Base-by-base conservation (phyloP, 2,888 invertebrate species). In the Eulithis prunata region DNA sequence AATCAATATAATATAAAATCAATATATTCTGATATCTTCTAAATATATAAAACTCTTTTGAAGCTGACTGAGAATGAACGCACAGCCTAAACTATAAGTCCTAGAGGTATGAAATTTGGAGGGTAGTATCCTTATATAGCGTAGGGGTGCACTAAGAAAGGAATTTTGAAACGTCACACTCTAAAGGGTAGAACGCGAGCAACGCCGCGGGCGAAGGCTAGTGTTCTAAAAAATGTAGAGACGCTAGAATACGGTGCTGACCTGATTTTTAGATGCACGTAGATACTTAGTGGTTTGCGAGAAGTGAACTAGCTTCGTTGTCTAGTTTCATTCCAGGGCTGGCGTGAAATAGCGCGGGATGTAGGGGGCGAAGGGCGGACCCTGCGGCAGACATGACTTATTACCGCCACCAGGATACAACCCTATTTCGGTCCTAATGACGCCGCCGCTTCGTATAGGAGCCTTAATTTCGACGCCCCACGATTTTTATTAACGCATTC, bases 361-460 rank as follows among this genome's bases (percentile, higher is more conserved):
- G 79, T 57, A 75, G 74, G 74, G 80, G 77, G 77, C 74, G 78
- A 74, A 78, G 82, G 81, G 82, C 77, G 82, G 81, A 84, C 84
- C 85, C 90, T 91, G 90, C 85, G 86, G 84, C 87, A 87, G 92
- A 92, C 92, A 92, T 91, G 91, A 92, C 91, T 91, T 92, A 92
- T 92, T 90, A 88, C 89, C 79, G 86, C 87, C 87, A 86, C 88
- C 88, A 89, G 88, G 89, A 92, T 89, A 91, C 91, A 91, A 91
- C 91, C 92, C 91, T 89, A 91, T 90, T 91, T 86, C 86, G 86
- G 84, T 81, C 90, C 89, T 91, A 93, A 93, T 91, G 91, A 92
- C 89, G 85, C 85, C 89, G 85, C 85, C 83, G 87, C 87, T 87
- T 78, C 85, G 88, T 88, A 84, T 84, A 87, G 84, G 83, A 82